Percentiles rank a stretch among this genome's conserved stretches.
Evolutionary conservation across 2,113 vertebrate species (phyloP).

Genomic region (Taurulus bubalis): DNA sequence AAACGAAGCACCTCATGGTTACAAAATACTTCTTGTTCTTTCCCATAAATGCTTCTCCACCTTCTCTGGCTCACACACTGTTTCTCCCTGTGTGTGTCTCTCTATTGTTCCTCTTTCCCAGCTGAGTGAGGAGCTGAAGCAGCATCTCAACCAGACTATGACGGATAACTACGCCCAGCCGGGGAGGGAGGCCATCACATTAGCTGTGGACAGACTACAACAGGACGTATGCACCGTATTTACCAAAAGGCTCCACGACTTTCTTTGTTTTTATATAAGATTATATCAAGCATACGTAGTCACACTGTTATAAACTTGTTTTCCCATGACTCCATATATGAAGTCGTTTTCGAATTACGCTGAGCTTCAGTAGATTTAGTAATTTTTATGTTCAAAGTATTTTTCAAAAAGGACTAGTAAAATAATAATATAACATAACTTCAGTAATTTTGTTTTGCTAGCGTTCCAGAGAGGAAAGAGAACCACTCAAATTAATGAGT

Average conservation of each 20-base stretch:
- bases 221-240: constrained; percentile 84
- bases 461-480: background rate
- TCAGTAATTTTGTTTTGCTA: background rate
- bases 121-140: constrained; percentile 89
- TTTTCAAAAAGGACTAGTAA: constrained; percentile 9
- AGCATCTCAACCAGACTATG: constrained; percentile 86
- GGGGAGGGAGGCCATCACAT: constrained; percentile 81
- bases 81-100: constrained; percentile 2
- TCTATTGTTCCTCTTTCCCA: constrained; percentile 55
- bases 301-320: background rate
- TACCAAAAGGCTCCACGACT: background rate
- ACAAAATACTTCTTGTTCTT: background rate
- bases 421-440: background rate
- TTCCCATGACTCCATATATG: background rate
- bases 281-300: background rate
- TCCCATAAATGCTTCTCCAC: background rate
- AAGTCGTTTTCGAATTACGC: constrained; percentile 2
- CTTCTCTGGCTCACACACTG: background rate
- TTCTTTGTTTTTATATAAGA: constrained; percentile 7
- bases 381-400: constrained; percentile 2
- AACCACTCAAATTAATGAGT: background rate
- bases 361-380: background rate
- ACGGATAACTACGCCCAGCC: constrained; percentile 85
- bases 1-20: constrained; percentile 11
- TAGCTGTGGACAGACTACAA: constrained; percentile 86